Percentiles rank a stretch among this genome's conserved stretches.
These are phyloP conservation scores for Orthosia cruda DNA, from an alignment of 2,888 invertebrate genomes.

Conservation along the genomic window DNA sequence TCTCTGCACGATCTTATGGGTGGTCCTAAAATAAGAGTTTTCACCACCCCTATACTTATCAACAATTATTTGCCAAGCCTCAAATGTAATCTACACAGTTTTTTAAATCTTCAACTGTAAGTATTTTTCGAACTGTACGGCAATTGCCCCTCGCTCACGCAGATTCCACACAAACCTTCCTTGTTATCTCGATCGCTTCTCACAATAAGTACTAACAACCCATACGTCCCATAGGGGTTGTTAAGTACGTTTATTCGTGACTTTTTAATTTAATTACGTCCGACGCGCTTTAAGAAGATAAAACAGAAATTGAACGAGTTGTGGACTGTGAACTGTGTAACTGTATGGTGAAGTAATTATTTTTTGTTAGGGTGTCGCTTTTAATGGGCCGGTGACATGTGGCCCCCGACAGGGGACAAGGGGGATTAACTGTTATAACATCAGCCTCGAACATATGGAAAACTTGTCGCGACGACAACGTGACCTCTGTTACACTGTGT, in stretches of 20 bases:
- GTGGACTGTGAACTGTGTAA: constrained; percentile 77
- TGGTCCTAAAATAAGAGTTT: no score
- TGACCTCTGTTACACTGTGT: constrained; percentile 68
- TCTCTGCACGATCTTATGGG: no score
- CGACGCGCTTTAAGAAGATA: constrained; percentile 70
- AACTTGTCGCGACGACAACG: constrained; percentile 74
- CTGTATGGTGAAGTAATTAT: constrained; percentile 88
- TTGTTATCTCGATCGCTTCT: constrained; percentile 55
- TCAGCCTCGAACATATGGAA: constrained; percentile 79
- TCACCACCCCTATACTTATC: no score
- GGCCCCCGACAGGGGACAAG: constrained; percentile 72
- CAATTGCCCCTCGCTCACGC: constrained; percentile 21
- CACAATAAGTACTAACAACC: constrained; percentile 52
- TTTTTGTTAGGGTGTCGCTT: constrained; percentile 87
- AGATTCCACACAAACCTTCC: constrained; percentile 36
- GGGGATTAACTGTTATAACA: constrained; percentile 75
- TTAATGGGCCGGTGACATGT: constrained; percentile 88
- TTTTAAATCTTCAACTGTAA: not conserved
- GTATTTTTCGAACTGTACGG: not conserved
- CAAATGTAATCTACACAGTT: not conserved
- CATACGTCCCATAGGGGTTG: constrained; percentile 64
- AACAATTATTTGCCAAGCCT: not conserved
- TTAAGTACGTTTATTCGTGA: constrained; percentile 72
- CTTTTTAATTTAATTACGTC: constrained; percentile 75
- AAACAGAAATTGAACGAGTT: constrained; percentile 81